These are phyloP conservation scores for Ephestia elutella DNA, from an alignment of 1,140 invertebrate genomes.

Conservation along the genomic window DNA sequence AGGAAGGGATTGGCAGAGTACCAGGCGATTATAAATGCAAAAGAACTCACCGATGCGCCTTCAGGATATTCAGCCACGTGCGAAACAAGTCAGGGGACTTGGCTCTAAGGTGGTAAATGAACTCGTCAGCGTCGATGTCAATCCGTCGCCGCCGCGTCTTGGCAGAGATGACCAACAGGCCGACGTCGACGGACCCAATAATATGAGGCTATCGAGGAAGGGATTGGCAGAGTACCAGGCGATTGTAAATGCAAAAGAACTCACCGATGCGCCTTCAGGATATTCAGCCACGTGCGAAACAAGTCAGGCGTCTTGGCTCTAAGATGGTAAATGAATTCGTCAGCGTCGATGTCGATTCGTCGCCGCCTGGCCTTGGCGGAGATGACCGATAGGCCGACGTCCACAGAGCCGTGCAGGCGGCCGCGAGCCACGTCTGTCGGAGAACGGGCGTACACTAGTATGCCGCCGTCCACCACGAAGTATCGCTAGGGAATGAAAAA, in stretches of 20 bases:
- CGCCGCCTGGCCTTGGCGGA: slow-evolving; percentile 82
- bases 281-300: slow-evolving; percentile 84
- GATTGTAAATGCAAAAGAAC: slow-evolving; percentile 10
- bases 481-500: slow-evolving; percentile 81
- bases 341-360: slow-evolving; percentile 89
- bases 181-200: slow-evolving; percentile 88
- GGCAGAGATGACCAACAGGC: slow-evolving; percentile 87
- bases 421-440: slow-evolving; percentile 83
- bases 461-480: slow-evolving; percentile 87
- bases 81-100: too few relatives aligned
- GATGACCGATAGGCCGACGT: slow-evolving; percentile 89
- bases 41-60: slow-evolving; percentile 76
- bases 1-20: too few relatives aligned
- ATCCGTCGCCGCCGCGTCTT: slow-evolving; percentile 82
- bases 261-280: slow-evolving; percentile 82
- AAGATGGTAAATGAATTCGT: slow-evolving; percentile 89
- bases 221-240: neutral
- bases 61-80: too few relatives aligned
- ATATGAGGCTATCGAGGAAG: slow-evolving; percentile 85
- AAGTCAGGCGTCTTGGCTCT: slow-evolving; percentile 82
- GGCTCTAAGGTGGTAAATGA: slow-evolving; percentile 87
- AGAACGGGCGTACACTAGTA: slow-evolving; percentile 86
- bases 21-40: neutral
- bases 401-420: slow-evolving; percentile 87
- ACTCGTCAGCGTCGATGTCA: slow-evolving; percentile 90